Base-by-base conservation (phyloP, 53 echinoderm and acorn worm species). In the Holothuria scabra region DNA sequence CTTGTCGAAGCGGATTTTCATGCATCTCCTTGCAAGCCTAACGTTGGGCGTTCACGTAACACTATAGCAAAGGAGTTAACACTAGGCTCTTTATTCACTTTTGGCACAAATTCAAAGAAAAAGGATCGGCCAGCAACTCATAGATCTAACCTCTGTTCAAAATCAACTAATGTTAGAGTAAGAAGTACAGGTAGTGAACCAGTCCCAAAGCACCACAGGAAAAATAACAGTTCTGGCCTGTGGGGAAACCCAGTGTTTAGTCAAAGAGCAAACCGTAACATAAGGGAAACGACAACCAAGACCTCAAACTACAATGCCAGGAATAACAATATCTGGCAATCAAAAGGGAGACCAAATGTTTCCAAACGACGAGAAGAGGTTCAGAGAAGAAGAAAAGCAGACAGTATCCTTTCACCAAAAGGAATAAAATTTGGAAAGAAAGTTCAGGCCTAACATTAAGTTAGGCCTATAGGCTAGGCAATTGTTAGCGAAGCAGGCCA, bases 331-430 rank as follows among this genome's bases (percentile, higher is more conserved):
- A 76, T 76, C 14, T 76, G 76, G 76, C 48, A 24, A 28, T 21
- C 76, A 7, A n/a, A 41, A 41, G 55, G 29, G 11, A 10, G 55
- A 48, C 23, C 76, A 37, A 52, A 18, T 18, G 18, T 52, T 1
- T 16, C 14, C 0, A 52, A 52, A 52, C 3, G 76, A 20, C 49
- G 46, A 76, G 76, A 76, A 56, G 56, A 22, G 16, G 49, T 76
- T 16, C 76, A 76, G 56, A 46, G 76, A 29, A 76, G 49, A 52
- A 49, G 76, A 13, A 76, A 76, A 29, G 76, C 76, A 76, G 76
- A 76, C 28, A 18, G 76, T 76, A 76, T 76, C 76, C 76, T 76
- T 76, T 49, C 8, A 32, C 41, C 13, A 37, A n/a, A 29, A n/a
- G n/a, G n/a, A n/a, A n/a, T n/a, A n/a, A n/a, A n/a, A n/a, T n/a